Conservation (phyloP, 2,888 invertebrate genomes). For the Julus scandinavius region DNA sequence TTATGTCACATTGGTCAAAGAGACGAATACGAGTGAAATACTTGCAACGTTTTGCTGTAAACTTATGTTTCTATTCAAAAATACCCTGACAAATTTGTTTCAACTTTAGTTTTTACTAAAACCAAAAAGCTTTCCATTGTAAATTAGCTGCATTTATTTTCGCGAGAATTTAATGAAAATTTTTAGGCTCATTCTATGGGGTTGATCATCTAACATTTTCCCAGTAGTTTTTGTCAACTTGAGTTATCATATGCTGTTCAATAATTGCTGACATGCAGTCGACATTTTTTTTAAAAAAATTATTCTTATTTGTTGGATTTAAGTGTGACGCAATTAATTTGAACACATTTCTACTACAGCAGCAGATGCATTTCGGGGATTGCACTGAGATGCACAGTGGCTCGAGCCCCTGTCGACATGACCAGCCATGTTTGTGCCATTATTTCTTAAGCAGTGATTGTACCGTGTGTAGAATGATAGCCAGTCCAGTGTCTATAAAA, state of each 20-base stretch:
- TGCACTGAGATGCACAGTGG: constrained; percentile 44
- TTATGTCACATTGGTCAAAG: not conserved
- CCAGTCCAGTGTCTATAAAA: constrained; percentile 46
- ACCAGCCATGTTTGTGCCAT: constrained; percentile 46
- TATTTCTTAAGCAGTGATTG: constrained; percentile 46
- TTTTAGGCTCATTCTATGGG: not conserved
- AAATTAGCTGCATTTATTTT: not conserved
- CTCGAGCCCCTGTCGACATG: constrained; percentile 41
- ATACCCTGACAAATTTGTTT: not conserved
- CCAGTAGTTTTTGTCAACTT: not conserved
- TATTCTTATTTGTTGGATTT: constrained; percentile 12
- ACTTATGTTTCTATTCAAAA: not conserved
- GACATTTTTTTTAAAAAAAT: not conserved
- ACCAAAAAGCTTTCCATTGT: not conserved
- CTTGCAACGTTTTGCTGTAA: not conserved
- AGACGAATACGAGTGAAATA: not conserved
- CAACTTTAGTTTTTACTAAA: not conserved
- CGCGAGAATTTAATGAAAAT: not conserved
- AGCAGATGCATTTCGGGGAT: constrained; percentile 31
- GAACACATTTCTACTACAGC: not conserved
- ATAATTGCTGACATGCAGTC: not conserved
- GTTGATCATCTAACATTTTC: constrained; percentile 1
- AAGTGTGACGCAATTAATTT: not conserved
- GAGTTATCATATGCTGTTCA: not conserved
- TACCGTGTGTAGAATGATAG: constrained; percentile 46